Base-by-base conservation (phyloP, 2,888 invertebrate species). In the Prenolepis imparis region DNA sequence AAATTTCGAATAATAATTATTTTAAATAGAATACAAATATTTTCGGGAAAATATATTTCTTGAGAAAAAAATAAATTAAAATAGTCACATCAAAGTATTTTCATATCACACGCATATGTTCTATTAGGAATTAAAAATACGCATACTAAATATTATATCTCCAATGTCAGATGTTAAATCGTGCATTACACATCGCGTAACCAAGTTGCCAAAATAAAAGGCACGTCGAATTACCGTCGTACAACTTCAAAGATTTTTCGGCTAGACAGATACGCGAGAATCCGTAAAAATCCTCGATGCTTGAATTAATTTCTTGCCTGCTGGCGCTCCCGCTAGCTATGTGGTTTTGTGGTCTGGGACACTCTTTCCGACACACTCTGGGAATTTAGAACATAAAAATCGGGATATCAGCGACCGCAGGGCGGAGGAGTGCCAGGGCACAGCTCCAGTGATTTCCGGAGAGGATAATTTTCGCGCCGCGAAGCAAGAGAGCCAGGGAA, bases 381-480 rank as follows among this genome's bases (percentile, higher is more conserved):
- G 41, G 61, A 70, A 85, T 82, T 82, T 73, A 39, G 73, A 74
- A 73, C 82, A 39, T 57, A 67, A 55, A 83, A 74, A 64, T 59
- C 57, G 28, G 9, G 61, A 81, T 83, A 83, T 83, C 80, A 59
- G 59, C 32, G 39, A 59, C 39, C 77, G 28, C 52, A 39, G 28
- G 24, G 39, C 24, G 18, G 39, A 67, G 67, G 55, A 72, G 64
- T 28, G 12, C 59, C 57, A 21, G 74, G 88, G 84, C 84, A 84
- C 66, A 82, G 74, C 84, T 86, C 83, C 77, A 68, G 67, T 72
- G 88, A 88, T 85, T 80, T 82, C 82, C 74, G 67, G 41, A 28
- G 77, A 83, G 78, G 78, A 87, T 84, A 89, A 83, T 75, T 77
- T 84, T 44, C 55, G 61, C 32, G 66, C 15, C 21, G 52, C 18